Percentiles rank a stretch among this genome's conserved stretches.
Evolutionary conservation across 2,888 invertebrate species (phyloP).

Genomic region (Drosophila lutescens): DNA sequence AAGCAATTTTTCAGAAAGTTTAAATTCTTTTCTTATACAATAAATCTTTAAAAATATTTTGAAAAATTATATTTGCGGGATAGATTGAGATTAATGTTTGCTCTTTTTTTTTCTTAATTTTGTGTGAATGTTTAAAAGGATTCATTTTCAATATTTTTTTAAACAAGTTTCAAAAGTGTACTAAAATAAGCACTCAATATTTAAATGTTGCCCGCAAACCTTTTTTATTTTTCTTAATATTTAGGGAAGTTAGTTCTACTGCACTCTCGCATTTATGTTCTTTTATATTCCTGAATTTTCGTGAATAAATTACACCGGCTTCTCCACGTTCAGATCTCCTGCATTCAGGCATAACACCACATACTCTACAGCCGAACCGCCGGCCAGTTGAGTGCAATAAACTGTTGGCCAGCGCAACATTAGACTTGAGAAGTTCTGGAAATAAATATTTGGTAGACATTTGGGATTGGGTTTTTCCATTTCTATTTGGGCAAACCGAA

Average conservation of each 20-base stretch:
- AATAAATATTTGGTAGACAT: slow-evolving; percentile 79
- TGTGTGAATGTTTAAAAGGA: too few relatives aligned
- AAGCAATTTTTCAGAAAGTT: too few relatives aligned
- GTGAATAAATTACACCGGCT: slow-evolving; percentile 31
- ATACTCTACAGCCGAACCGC: slow-evolving; percentile 28
- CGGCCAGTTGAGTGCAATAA: slow-evolving; percentile 64
- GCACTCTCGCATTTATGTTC: not conserved
- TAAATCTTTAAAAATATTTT: too few relatives aligned
- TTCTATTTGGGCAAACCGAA: slow-evolving; percentile 53
- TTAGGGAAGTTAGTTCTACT: not conserved
- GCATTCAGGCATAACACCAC: not conserved
- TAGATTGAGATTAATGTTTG: too few relatives aligned
- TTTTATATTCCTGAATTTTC: slow-evolving; percentile 7
- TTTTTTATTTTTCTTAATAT: too few relatives aligned
- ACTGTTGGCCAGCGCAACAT: slow-evolving; percentile 61
- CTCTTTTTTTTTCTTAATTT: too few relatives aligned
- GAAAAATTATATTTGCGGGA: too few relatives aligned
- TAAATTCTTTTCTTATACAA: too few relatives aligned
- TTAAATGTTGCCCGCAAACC: too few relatives aligned
- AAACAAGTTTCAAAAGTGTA: too few relatives aligned
- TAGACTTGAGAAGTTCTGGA: slow-evolving; percentile 74
- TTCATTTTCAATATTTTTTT: too few relatives aligned
- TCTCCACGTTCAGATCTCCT: slow-evolving; percentile 16
- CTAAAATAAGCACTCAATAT: too few relatives aligned
- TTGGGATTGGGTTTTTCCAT: slow-evolving; percentile 64